phyloP scores from a whole-genome alignment of 1,140 invertebrate species.

The Aradophagus sp. region DNA sequence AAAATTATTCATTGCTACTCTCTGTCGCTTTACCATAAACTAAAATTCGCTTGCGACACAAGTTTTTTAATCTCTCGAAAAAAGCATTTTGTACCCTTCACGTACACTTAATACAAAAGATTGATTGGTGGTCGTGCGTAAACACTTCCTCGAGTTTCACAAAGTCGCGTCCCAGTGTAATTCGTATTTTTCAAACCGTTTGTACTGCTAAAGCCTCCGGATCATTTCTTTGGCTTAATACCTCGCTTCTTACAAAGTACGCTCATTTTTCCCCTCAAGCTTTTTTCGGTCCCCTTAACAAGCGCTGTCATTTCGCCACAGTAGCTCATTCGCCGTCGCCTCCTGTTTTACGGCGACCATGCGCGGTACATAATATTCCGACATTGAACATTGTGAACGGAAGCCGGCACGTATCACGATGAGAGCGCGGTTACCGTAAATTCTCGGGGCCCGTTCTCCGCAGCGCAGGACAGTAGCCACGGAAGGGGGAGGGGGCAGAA shows the following conservation, averaged over 20 bases:
- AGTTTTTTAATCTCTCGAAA: too few relatives aligned
- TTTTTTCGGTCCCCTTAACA: slow-evolving; percentile 25
- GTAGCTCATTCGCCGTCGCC: slow-evolving; percentile 2
- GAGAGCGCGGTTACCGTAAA: slow-evolving; percentile 63
- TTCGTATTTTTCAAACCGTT: too few relatives aligned
- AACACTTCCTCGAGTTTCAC: too few relatives aligned
- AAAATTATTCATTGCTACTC: too few relatives aligned
- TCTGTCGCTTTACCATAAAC: too few relatives aligned
- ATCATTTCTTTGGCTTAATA: too few relatives aligned
- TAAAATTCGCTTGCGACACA: too few relatives aligned
- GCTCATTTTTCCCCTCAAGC: slow-evolving; percentile 44
- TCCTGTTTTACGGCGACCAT: slow-evolving; percentile 32
- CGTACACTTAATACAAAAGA: too few relatives aligned
- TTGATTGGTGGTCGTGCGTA: too few relatives aligned
- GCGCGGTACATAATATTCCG: slow-evolving; percentile 49
- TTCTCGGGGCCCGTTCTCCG: slow-evolving; percentile 56
- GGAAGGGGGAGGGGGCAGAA: slow-evolving; percentile 45
- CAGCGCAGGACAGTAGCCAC: slow-evolving; percentile 62
- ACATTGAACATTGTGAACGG: slow-evolving; percentile 35
- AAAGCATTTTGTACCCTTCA: too few relatives aligned
- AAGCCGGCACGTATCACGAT: slow-evolving; percentile 49
- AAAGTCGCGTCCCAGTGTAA: too few relatives aligned
- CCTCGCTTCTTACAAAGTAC: background rate
- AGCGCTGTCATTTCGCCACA: slow-evolving; percentile 24
- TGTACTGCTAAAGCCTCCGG: too few relatives aligned